Conservation (phyloP, 2,797 vertebrate species). For the Euphonia xanthogaster region DNA sequence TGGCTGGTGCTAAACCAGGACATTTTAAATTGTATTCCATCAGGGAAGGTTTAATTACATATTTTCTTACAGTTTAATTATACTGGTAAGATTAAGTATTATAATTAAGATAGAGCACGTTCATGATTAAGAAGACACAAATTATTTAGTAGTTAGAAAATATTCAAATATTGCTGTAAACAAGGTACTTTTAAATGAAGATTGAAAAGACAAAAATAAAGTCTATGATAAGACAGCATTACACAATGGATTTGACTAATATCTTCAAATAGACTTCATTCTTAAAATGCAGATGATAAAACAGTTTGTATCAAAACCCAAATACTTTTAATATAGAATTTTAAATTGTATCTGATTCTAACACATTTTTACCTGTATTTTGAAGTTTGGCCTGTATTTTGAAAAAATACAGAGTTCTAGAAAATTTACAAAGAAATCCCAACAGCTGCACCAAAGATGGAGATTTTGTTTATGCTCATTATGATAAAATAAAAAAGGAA, state of each 20-base stretch:
- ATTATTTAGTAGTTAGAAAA: conserved; percentile 4
- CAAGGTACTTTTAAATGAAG: background rate
- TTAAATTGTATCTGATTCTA: background rate
- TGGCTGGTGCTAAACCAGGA: background rate
- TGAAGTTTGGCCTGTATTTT: background rate
- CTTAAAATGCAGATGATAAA: background rate
- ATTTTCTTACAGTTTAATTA: conserved; percentile 24
- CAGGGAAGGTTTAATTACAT: background rate
- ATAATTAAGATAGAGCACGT: background rate
- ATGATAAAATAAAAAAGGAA: background rate
- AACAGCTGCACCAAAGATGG: background rate
- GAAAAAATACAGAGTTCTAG: background rate
- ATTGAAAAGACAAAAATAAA: background rate
- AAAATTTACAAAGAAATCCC: background rate
- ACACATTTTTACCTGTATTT: background rate
- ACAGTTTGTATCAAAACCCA: background rate
- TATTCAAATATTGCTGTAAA: background rate
- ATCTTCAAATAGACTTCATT: background rate
- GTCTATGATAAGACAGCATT: background rate
- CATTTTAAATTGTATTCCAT: background rate
- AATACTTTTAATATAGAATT: background rate
- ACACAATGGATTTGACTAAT: background rate
- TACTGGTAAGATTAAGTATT: background rate
- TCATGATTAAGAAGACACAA: background rate
- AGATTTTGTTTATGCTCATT: background rate